Evolutionary conservation across 2,113 vertebrate genomes (phyloP), one percentile per base, ranked within the genome.

Genomic region (Oenanthe oenanthe): DNA sequence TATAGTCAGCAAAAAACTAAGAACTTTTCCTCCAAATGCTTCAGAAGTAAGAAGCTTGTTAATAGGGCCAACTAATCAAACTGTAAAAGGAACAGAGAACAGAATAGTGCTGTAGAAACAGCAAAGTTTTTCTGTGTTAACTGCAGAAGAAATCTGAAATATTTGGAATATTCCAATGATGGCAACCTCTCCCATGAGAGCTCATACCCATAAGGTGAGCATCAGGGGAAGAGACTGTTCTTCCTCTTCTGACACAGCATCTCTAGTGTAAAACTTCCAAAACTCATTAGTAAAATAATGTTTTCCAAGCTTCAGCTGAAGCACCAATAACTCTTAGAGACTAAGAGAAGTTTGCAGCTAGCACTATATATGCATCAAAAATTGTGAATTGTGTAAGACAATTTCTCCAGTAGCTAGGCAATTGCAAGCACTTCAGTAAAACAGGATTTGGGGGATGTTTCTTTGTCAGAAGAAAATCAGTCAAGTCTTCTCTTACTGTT

Each of bases 331-430:
- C 7, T n/a, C 24, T 54, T 32, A 63, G 6, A 36, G 7, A 36
- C 1, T 18, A 45, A 17, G 9, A 47, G 13, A 80, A 65, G 6
- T 25, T 65, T 82, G 24, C 24, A 51, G 17, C n/a, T 65, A 40
- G 5, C 4, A 5, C 4, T 45, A 1, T 65, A 13, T 42, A 42
- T 70, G 51, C 15, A 25, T 38, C 40, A 73, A 26, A 6, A 68
- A 4, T 7, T 66, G 13, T 21, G 11, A 73, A n/a, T 47, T 1
- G 1, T 36, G 34, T 0, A 57, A 4, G 22, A 13, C 36, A 56
- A 51, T 4, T 82, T 71, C 15, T 82, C 3, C 18, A 61, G 13
- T 43, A 78, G 12, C 12, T 26, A 38, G 10, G 11, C 18, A 73
- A 42, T 28, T 65, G 19, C 13, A 73, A 90, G 4, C 7, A 56